These are phyloP conservation scores for Octodonta nipae DNA, from an alignment of 2,888 invertebrate species.

Conservation along the genomic window DNA sequence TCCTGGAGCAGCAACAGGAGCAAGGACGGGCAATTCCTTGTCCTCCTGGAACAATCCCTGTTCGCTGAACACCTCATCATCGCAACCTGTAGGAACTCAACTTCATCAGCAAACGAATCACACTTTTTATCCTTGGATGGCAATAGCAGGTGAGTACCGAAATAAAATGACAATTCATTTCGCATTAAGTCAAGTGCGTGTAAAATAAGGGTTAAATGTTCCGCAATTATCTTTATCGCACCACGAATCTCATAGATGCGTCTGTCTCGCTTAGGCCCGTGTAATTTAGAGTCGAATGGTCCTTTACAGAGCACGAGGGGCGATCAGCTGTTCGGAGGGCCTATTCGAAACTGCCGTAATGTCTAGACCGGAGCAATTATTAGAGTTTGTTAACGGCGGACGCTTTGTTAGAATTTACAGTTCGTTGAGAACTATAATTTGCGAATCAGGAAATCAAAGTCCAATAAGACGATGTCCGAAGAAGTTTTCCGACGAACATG, in stretches of 20 bases:
- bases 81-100: slow-evolving; percentile 64
- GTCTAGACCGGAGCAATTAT: slow-evolving; percentile 29
- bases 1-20: slow-evolving; percentile 52
- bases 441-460: slow-evolving; percentile 3
- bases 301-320: slow-evolving; percentile 29
- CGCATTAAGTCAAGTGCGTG: slow-evolving; percentile 47
- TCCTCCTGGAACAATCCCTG: slow-evolving; percentile 82
- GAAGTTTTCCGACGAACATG: no score
- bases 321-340: slow-evolving; percentile 35
- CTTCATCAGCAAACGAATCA: slow-evolving; percentile 84
- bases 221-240: slow-evolving; percentile 28
- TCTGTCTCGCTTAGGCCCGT: slow-evolving; percentile 15
- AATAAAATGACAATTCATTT: no score
- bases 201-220: slow-evolving; percentile 41
- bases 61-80: slow-evolving; percentile 67
- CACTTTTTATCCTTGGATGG: slow-evolving; percentile 97
- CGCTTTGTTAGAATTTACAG: no score
- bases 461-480: slow-evolving; percentile 5
- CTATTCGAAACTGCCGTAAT: slow-evolving; percentile 27
- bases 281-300: no score
- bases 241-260: slow-evolving; percentile 16
- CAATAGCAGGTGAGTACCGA: slow-evolving; percentile 82
- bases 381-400: no score
- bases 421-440: slow-evolving; percentile 5
- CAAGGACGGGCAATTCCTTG: slow-evolving; percentile 41